A percentile compares a stretch with the other conserved stretches of the same genome.
phyloP scores from a whole-genome alignment of 2,113 vertebrate genomes.

The Cathartes aura region DNA sequence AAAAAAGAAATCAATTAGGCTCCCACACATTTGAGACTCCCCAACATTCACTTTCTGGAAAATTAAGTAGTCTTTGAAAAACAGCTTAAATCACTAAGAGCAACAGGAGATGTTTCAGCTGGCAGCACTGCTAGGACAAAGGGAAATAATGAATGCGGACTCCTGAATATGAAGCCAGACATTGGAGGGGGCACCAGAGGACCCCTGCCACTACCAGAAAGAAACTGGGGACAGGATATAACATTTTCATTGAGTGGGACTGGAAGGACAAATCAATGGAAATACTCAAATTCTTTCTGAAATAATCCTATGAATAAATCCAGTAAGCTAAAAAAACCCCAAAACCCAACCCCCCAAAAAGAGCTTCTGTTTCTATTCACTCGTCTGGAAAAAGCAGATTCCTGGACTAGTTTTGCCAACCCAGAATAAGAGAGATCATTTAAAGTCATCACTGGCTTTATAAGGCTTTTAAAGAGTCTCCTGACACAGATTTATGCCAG shows the following conservation, averaged over 20 bases:
- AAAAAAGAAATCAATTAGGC: neutral
- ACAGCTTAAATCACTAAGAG: neutral
- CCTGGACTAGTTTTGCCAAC: neutral
- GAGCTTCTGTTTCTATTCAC: neutral
- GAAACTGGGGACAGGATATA: neutral
- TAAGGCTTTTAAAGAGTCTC: neutral
- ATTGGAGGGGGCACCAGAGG: neutral
- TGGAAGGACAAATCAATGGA: neutral
- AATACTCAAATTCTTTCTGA: neutral
- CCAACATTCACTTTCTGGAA: neutral
- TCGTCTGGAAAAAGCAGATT: neutral
- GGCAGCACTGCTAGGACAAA: neutral
- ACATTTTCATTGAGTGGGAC: neutral
- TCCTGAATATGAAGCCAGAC: neutral
- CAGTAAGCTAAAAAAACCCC: neutral
- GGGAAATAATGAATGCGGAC: neutral
- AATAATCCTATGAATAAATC: neutral
- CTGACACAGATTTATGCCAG: neutral
- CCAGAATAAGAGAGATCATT: neutral
- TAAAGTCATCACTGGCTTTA: neutral
- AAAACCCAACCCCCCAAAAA: rapidly evolving
- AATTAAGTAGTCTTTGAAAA: neutral
- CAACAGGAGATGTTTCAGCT: neutral
- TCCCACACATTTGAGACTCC: neutral
- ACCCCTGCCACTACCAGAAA: neutral